These are phyloP conservation scores for Gastrophryne carolinensis DNA, from an alignment of 2,797 vertebrate species.

Conservation along the genomic window DNA sequence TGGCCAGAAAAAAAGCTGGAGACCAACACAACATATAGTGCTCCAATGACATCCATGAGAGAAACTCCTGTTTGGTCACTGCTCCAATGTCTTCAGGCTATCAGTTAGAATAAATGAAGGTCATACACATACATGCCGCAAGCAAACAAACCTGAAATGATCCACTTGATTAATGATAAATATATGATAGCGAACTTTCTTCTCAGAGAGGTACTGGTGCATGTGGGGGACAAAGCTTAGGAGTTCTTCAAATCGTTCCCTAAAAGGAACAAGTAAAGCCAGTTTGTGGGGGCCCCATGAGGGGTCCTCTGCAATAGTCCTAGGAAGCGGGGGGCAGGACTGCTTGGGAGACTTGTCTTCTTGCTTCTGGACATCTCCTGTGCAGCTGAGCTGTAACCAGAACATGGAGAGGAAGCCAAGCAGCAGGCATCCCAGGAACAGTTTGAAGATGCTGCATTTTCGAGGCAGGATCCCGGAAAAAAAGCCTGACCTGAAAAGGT, in stretches of 20 bases:
- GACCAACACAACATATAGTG: too few relatives aligned
- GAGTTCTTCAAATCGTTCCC: slow-evolving; percentile 95
- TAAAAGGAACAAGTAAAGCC: slow-evolving; percentile 88
- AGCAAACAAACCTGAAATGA: slow-evolving; percentile 79
- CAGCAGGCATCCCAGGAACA: slow-evolving; percentile 83
- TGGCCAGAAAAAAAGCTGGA: too few relatives aligned
- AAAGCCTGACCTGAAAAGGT: slow-evolving; percentile 55
- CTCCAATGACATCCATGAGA: too few relatives aligned
- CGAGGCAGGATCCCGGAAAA: slow-evolving; percentile 71
- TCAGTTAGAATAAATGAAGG: too few relatives aligned
- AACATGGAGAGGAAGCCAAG: slow-evolving; percentile 84
- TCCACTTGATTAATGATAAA: slow-evolving; percentile 93
- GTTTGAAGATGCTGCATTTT: slow-evolving; percentile 82
- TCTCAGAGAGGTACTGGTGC: slow-evolving; percentile 86
- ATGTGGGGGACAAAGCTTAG: slow-evolving; percentile 91
- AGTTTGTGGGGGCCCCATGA: slow-evolving; percentile 90
- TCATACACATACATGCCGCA: neutral
- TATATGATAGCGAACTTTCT: slow-evolving; percentile 89
- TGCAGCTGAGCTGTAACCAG: slow-evolving; percentile 94
- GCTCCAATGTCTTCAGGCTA: too few relatives aligned
- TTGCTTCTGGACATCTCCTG: slow-evolving; percentile 69
- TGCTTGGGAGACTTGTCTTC: slow-evolving; percentile 56
- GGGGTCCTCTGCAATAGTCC: slow-evolving; percentile 66
- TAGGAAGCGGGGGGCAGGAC: slow-evolving; percentile 68
- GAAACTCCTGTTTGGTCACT: too few relatives aligned